Evolutionary conservation across 2,797 vertebrate genomes (phyloP).

Genomic region (Schizothorax lantsangensis): DNA sequence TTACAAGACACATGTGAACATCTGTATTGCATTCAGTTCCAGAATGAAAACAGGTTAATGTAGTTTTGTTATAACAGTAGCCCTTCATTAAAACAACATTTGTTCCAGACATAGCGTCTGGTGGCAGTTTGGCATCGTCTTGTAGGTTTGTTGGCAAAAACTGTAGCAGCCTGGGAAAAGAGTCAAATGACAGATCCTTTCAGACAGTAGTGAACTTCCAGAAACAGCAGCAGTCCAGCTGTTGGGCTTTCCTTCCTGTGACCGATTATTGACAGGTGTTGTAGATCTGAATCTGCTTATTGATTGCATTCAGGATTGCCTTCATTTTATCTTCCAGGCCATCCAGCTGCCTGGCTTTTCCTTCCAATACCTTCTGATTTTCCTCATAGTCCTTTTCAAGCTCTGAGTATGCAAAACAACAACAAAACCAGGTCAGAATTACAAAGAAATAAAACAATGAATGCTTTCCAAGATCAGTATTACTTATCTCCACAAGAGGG

Average conservation of each 20-base stretch:
- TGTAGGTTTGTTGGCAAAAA: constrained; percentile 5
- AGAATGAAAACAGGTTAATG: constrained; percentile 6
- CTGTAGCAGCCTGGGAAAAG: constrained; percentile 6
- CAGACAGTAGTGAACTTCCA: neutral
- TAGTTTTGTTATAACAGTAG: neutral
- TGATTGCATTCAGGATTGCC: constrained; percentile 90
- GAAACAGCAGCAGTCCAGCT: constrained; percentile 25
- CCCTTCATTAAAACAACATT: constrained; percentile 12
- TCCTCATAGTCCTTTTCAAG: constrained; percentile 91
- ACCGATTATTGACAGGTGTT: constrained; percentile 92
- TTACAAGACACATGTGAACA: neutral
- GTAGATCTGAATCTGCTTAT: constrained; percentile 97
- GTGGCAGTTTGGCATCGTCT: constrained; percentile 22
- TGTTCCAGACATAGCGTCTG: neutral
- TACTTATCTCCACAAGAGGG: constrained; percentile 44
- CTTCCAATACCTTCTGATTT: constrained; percentile 88
- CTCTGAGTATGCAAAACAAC: constrained; percentile 71
- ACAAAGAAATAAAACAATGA: constrained; percentile 2
- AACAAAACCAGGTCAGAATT: neutral
- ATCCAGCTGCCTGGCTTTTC: constrained; percentile 90
- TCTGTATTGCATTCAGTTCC: constrained; percentile 6
- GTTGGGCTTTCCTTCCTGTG: neutral
- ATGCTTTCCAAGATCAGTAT: neutral
- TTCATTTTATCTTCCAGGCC: constrained; percentile 96
- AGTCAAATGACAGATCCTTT: constrained; percentile 2